Base-by-base conservation (phyloP, 2,888 invertebrate genomes). In the Hemaris fuciformis region DNA sequence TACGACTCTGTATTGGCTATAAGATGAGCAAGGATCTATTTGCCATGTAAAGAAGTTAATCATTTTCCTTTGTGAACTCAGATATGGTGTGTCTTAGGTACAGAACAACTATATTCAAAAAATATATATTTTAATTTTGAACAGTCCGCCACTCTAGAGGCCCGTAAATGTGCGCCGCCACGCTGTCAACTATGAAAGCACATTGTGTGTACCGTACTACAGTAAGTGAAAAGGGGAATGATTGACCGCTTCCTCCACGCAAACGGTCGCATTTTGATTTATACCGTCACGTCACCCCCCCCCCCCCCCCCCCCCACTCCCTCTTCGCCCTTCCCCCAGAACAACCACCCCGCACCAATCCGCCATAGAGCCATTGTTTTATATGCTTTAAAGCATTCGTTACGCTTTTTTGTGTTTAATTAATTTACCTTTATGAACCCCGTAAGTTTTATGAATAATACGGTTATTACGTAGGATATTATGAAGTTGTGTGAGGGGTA, bases 211-310 rank as follows among this genome's bases (percentile, higher is more conserved):
- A 69, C 71, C n/a, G n/a, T n/a, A 38, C 38, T 38, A 38, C 38
- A 38, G 38, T 77, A 71, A 72, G 67, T 77, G 79, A 79, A 83
- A 85, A 85, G 85, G 84, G 84, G 84, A 81, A 87, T 91, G 90
- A 91, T 90, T 86, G 88, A 91, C 88, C 85, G 88, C 75, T 90
- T 89, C 90, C 90, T 89, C 79, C 75, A 81, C 80, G 79, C 78
- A 75, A 84, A 82, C 84, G 81, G 83, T 81, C 83, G 78, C 80
- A 70, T 81, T 85, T 83, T 88, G 85, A 87, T 87, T 86, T 83
- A 87, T 84, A 73, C 77, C 75, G 64, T 68, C 64, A 64, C 61
- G 64, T 66, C 67, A 70, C 43, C 18, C 5, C 18, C 20, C 15
- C 53, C 27, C 25, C 15, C 46, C 13, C 23, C 23, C 23, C 46